A percentile compares a stretch with the other conserved stretches of the same genome.
phyloP scores from a whole-genome alignment of 2,888 invertebrate species.

The Ichneumoninae sp. region DNA sequence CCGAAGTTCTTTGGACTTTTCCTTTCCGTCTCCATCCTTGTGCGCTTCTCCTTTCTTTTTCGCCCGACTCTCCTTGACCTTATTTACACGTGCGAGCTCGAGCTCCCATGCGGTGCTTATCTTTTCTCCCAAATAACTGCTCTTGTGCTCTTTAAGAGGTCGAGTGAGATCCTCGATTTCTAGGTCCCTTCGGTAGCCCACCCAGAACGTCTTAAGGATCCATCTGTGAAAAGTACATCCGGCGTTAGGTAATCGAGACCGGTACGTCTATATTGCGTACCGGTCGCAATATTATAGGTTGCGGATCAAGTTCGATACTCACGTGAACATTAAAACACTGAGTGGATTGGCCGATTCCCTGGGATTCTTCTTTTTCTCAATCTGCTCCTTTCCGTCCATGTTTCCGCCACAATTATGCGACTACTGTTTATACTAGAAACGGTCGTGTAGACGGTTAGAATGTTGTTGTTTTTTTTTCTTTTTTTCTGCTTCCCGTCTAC shows the following conservation, averaged over 20 bases:
- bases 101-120: constrained; percentile 87
- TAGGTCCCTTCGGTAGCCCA: constrained; percentile 89
- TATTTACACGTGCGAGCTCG: constrained; percentile 82
- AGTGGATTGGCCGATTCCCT: constrained; percentile 85
- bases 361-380: constrained; percentile 84
- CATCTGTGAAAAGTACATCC: constrained; percentile 85
- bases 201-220: constrained; percentile 89
- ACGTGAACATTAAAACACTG: constrained; percentile 86
- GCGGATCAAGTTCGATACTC: constrained; percentile 72
- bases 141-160: constrained; percentile 89
- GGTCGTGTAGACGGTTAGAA: constrained; percentile 9
- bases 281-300: too few relatives aligned
- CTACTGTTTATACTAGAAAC: not conserved
- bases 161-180: constrained; percentile 88
- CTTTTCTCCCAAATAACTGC: constrained; percentile 87
- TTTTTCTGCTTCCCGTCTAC: not conserved
- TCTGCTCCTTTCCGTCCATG: constrained; percentile 80
- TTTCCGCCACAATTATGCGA: not conserved
- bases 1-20: constrained; percentile 83
- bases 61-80: constrained; percentile 46
- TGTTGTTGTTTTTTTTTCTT: constrained; percentile 25
- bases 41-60: constrained; percentile 43
- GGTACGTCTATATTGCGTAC: not conserved
- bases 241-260: not conserved
- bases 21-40: constrained; percentile 28